Conservation (phyloP, 2,888 invertebrate species). For the Ennomos erosarius region DNA sequence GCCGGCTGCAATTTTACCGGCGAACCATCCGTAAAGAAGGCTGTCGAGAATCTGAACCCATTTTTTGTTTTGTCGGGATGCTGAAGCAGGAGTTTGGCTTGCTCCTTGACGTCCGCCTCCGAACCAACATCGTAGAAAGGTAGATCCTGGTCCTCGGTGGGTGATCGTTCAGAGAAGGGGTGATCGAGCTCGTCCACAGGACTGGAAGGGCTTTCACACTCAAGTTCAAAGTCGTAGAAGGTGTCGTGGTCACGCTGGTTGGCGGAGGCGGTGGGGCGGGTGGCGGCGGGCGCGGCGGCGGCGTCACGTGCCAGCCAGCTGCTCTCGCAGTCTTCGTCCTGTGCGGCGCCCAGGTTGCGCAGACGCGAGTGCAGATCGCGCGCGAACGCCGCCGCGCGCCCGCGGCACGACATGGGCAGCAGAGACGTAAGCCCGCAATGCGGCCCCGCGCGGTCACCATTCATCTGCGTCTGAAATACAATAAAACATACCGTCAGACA, state of each 20-base stretch:
- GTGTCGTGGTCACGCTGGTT: constrained; percentile 81
- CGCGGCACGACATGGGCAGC: constrained; percentile 91
- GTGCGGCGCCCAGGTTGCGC: constrained; percentile 87
- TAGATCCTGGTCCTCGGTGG: constrained; percentile 82
- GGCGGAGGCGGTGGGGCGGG: constrained; percentile 55
- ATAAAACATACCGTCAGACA: constrained; percentile 35
- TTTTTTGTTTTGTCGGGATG: constrained; percentile 82
- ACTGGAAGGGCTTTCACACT: constrained; percentile 88
- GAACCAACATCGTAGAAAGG: constrained; percentile 83
- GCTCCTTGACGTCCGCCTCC: constrained; percentile 70
- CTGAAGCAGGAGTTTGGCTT: constrained; percentile 61
- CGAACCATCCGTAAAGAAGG: constrained; percentile 71
- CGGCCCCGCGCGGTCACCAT: constrained; percentile 80
- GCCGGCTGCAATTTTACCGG: constrained; percentile 75
- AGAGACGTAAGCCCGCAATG: constrained; percentile 89
- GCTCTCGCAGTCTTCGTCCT: constrained; percentile 73
- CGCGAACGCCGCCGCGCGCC: constrained; percentile 92
- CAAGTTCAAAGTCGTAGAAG: constrained; percentile 87
- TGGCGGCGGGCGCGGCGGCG: constrained; percentile 42
- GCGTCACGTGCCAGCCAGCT: constrained; percentile 71
- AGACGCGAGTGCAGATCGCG: constrained; percentile 90
- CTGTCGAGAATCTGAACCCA: constrained; percentile 75
- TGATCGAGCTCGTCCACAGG: constrained; percentile 86
- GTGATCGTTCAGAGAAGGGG: constrained; percentile 82
- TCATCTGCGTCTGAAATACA: constrained; percentile 82